Conservation (phyloP, 2,888 invertebrate genomes). For the Pegoplata infirma region DNA sequence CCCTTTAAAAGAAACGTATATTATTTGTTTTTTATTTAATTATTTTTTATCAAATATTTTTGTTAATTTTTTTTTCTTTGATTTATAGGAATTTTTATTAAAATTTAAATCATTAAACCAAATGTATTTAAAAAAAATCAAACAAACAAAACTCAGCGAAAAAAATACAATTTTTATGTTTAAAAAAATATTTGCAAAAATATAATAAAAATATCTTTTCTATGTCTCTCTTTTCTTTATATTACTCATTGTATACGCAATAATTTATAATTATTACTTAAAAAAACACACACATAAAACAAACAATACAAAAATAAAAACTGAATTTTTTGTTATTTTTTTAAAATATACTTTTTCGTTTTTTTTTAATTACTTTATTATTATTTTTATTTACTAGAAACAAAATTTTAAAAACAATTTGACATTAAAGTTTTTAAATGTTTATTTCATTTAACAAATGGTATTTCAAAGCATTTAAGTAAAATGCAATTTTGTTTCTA, state of each 20-base stretch:
- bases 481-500: too few species aligned
- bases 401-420: too few species aligned
- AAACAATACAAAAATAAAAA: constrained; percentile 47
- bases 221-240: constrained; percentile 41
- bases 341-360: constrained; percentile 22
- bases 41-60: constrained; percentile 19
- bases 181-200: constrained; percentile 19
- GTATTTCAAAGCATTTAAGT: too few species aligned
- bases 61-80: constrained; percentile 25
- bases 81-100: too few species aligned
- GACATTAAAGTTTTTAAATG: too few species aligned
- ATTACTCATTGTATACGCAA: constrained; percentile 61
- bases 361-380: background rate
- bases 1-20: background rate
- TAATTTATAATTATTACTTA: constrained; percentile 45
- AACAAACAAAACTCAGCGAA: constrained; percentile 43
- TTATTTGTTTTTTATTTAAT: constrained; percentile 35
- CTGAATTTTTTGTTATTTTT: constrained; percentile 57
- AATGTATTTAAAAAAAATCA: constrained; percentile 58
- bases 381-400: background rate
- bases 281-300: constrained; percentile 4
- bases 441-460: too few species aligned
- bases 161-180: constrained; percentile 33
- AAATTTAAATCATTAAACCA: constrained; percentile 23
- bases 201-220: constrained; percentile 10